Conservation (phyloP, 2,888 invertebrate species). For the Drosophila yooni region DNA sequence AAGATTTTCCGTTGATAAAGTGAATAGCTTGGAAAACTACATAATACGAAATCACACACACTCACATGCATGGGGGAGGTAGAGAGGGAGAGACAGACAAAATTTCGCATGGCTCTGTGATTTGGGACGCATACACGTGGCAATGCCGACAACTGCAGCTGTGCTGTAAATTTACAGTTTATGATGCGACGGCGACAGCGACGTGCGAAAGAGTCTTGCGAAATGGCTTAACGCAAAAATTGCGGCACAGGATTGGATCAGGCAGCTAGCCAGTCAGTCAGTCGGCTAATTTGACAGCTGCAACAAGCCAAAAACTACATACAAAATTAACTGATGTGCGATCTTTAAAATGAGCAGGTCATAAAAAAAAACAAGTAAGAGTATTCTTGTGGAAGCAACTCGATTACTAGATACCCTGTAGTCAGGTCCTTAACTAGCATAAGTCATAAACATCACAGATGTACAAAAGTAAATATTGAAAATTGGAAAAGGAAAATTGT, state of each 20-base stretch:
- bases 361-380: background rate
- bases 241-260: slow-evolving; percentile 64
- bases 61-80: slow-evolving; percentile 13
- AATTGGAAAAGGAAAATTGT: accelerated
- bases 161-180: slow-evolving; percentile 75
- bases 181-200: slow-evolving; percentile 65
- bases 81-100: slow-evolving; percentile 4
- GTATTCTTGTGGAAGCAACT: background rate
- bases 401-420: background rate
- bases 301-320: slow-evolving; percentile 6
- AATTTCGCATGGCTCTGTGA: slow-evolving; percentile 61
- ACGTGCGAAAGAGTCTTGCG: slow-evolving; percentile 55
- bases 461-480: background rate
- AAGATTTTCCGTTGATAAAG: slow-evolving; percentile 79
- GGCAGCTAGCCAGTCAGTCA: slow-evolving; percentile 44
- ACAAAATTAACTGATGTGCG: slow-evolving; percentile 27
- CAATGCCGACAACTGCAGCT: slow-evolving; percentile 71
- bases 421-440: background rate
- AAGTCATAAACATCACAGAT: background rate
- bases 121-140: slow-evolving; percentile 75
- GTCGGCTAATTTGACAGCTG: slow-evolving; percentile 68
- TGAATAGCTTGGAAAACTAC: slow-evolving; percentile 67
- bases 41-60: slow-evolving; percentile 73
- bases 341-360: slow-evolving; percentile 11
- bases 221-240: slow-evolving; percentile 46